phyloP scores from a whole-genome alignment of 1,140 invertebrate species.

The Maconellicoccus hirsutus region DNA sequence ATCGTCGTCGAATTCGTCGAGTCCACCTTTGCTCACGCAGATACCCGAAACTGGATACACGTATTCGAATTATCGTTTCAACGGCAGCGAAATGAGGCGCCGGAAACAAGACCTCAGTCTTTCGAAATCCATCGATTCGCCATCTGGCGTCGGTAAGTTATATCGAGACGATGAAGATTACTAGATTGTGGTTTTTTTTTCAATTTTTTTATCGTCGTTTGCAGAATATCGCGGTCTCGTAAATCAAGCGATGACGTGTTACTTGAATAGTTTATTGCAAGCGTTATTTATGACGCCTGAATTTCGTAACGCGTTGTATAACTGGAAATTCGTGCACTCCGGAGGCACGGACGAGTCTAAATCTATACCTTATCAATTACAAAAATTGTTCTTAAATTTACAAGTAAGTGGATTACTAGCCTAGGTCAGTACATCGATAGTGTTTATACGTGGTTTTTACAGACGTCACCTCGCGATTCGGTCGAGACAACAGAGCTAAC shows the following conservation, averaged over 20 bases:
- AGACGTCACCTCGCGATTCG: conserved; percentile 59
- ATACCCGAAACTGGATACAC: not conserved
- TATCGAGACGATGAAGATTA: too few species aligned
- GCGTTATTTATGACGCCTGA: conserved; percentile 90
- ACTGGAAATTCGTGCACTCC: conserved; percentile 65
- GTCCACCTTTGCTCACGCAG: not conserved
- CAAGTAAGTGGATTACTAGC: conserved; percentile 44
- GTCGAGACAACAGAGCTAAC: conserved; percentile 83
- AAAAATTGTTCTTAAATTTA: conserved; percentile 75
- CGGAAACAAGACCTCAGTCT: not conserved
- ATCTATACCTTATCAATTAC: conserved; percentile 77
- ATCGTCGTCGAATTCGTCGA: not conserved
- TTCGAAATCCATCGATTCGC: not conserved
- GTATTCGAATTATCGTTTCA: not conserved
- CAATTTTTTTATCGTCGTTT: conserved; percentile 6
- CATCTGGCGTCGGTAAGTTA: not conserved
- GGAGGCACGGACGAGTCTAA: conserved; percentile 45
- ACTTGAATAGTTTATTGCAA: conserved; percentile 81
- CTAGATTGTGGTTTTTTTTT: too few species aligned
- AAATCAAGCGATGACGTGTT: conserved; percentile 91
- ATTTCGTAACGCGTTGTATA: conserved; percentile 80
- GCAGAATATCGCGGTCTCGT: conserved; percentile 71
- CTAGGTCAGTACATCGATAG: not conserved
- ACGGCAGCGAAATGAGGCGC: too few species aligned
- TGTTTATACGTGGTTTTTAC: conserved; percentile 27